phyloP scores from a whole-genome alignment of 2,797 vertebrate genomes.

The Phrynocephalus guinanensis region DNA sequence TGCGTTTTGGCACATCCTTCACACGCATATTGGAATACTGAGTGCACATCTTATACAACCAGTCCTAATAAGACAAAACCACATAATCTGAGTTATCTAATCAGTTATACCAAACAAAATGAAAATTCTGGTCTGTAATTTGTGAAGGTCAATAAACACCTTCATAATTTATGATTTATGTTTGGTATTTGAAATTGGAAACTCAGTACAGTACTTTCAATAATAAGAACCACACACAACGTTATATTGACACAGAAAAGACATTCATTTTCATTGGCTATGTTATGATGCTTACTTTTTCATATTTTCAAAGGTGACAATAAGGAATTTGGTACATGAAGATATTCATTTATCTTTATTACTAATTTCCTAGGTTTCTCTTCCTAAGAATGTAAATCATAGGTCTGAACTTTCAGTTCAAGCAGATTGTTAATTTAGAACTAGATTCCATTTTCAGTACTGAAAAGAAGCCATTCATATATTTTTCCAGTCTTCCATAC shows the following conservation, averaged over 20 bases:
- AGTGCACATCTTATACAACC: slow-evolving; percentile 69
- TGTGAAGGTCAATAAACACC: not conserved
- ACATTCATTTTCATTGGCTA: not conserved
- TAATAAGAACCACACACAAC: not conserved
- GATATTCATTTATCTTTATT: not conserved
- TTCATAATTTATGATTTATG: not conserved
- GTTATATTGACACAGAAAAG: not conserved
- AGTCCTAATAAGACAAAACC: slow-evolving; percentile 61
- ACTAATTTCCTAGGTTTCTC: not conserved
- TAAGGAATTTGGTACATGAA: not conserved
- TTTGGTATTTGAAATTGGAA: too few species aligned
- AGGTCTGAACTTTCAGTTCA: not conserved
- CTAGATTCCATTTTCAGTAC: too few species aligned
- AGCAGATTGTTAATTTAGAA: not conserved
- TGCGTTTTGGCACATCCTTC: slow-evolving; percentile 63
- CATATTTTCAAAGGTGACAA: not conserved
- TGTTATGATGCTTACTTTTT: not conserved
- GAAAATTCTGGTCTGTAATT: not conserved
- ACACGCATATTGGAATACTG: slow-evolving; percentile 65
- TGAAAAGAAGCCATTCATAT: too few species aligned
- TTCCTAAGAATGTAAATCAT: slow-evolving; percentile 8
- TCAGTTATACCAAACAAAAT: not conserved
- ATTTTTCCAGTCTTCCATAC: too few species aligned
- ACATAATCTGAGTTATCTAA: not conserved
- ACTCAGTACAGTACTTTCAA: not conserved